Conservation (phyloP, 2,888 invertebrate genomes). For the Drosophila niveifrons region DNA sequence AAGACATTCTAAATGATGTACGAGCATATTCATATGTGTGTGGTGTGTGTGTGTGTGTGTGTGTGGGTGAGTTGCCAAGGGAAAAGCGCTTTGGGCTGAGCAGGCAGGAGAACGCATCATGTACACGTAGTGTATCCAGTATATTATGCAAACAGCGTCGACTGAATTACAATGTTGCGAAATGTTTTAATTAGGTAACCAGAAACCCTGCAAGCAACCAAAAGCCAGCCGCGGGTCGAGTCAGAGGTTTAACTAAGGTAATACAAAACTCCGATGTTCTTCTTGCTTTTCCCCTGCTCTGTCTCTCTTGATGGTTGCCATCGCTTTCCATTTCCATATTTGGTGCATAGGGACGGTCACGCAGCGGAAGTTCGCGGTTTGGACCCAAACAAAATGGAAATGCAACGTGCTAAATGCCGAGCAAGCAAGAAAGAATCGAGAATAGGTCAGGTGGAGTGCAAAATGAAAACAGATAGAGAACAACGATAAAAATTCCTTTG, state of each 20-base stretch:
- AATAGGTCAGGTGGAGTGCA: not conserved
- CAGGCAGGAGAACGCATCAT: conserved; percentile 4
- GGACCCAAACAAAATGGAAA: conserved; percentile 35
- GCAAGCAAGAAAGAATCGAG: not conserved
- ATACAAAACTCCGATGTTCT: not conserved
- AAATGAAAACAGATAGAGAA: conserved; percentile 21
- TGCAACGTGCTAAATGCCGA: conserved; percentile 42
- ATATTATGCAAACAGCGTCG: conserved; percentile 37
- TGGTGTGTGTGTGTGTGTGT: not conserved
- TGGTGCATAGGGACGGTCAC: conserved; percentile 36
- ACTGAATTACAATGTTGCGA: conserved; percentile 50
- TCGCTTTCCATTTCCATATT: conserved; percentile 26
- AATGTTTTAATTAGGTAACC: conserved; percentile 72
- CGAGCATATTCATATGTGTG: conserved; percentile 4
- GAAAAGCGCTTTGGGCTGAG: conserved; percentile 3
- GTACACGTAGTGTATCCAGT: conserved; percentile 22
- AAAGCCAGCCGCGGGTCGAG: conserved; percentile 1
- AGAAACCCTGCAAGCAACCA: conserved; percentile 28
- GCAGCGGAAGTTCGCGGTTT: conserved; percentile 53
- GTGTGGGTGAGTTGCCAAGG: not conserved
- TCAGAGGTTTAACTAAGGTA: conserved; percentile 1
- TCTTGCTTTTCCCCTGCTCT: not conserved
- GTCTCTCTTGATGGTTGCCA: conserved; percentile 1
- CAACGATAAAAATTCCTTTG: conserved; percentile 23
- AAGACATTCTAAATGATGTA: conserved; percentile 17